These are phyloP conservation scores for Mionectes macconnelli DNA, from an alignment of 2,113 vertebrate species.

Conservation along the genomic window DNA sequence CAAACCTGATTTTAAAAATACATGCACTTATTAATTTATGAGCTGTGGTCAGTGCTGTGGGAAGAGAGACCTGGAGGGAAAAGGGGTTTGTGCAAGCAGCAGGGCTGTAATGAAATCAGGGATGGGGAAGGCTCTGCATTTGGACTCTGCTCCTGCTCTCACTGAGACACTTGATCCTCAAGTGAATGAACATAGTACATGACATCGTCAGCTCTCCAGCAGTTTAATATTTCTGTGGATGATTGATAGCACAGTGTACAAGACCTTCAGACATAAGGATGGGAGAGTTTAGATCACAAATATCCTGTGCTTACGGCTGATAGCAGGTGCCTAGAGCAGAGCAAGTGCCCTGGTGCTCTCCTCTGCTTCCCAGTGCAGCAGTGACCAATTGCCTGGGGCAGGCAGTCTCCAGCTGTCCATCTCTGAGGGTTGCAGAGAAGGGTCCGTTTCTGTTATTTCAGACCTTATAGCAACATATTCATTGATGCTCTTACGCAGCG, in stretches of 20 bases:
- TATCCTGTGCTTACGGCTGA: neutral
- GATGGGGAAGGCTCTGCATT: neutral
- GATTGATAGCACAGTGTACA: neutral
- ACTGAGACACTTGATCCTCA: neutral
- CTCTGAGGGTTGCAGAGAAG: neutral
- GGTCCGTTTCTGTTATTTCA: neutral
- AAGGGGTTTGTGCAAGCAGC: neutral
- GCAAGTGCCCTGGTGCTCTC: neutral
- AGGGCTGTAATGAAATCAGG: neutral
- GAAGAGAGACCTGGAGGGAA: slow-evolving; percentile 18
- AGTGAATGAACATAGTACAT: neutral
- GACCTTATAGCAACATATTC: neutral
- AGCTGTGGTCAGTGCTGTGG: slow-evolving; percentile 35
- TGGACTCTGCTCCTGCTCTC: neutral
- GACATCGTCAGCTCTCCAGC: neutral
- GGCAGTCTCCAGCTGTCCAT: neutral
- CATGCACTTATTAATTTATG: slow-evolving; percentile 44
- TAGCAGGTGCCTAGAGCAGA: neutral
- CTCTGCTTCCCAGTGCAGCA: neutral
- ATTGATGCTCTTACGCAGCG: too few relatives aligned
- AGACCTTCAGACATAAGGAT: neutral
- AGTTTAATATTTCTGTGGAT: slow-evolving; percentile 12
- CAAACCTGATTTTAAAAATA: slow-evolving; percentile 26
- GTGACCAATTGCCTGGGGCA: neutral
- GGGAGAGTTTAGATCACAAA: neutral